A percentile compares a stretch with the other conserved stretches of the same genome.
Evolutionary conservation across 2,888 invertebrate species (phyloP).

Genomic region (Hermodice carunculata): DNA sequence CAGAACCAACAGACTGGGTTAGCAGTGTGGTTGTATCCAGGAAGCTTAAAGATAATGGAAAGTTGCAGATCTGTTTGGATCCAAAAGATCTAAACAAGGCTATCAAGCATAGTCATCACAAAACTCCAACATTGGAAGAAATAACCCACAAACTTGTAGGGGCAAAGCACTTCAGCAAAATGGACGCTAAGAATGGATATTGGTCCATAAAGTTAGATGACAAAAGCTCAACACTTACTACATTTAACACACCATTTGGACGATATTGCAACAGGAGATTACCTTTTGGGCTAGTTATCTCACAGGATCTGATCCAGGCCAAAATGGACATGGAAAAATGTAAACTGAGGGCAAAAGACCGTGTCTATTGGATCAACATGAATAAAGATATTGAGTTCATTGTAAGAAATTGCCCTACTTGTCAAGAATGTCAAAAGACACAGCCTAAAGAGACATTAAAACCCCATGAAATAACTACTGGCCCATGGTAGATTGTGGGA

Average conservation of each 20-base stretch:
- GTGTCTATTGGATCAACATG: too few relatives aligned
- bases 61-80: background rate
- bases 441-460: too few relatives aligned
- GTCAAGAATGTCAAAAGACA: too few relatives aligned
- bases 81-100: too few relatives aligned
- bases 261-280: background rate
- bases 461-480: too few relatives aligned
- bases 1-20: background rate
- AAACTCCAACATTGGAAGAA: conserved; percentile 22
- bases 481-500: too few relatives aligned
- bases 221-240: conserved; percentile 10
- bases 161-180: conserved; percentile 18
- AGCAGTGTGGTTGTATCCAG: background rate
- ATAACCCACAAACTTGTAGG: conserved; percentile 5
- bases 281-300: too few relatives aligned
- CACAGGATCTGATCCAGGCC: background rate
- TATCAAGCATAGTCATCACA: conserved; percentile 33
- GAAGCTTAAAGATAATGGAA: background rate
- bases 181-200: conserved; percentile 24
- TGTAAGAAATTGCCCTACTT: too few relatives aligned
- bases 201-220: conserved; percentile 16
- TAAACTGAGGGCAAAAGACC: too few relatives aligned
- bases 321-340: too few relatives aligned
- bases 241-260: background rate
- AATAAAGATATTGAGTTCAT: too few relatives aligned